Evolutionary conservation across 1,140 invertebrate species (phyloP), one percentile per base, ranked within the genome.

Genomic region (Eubasilissa regina): DNA sequence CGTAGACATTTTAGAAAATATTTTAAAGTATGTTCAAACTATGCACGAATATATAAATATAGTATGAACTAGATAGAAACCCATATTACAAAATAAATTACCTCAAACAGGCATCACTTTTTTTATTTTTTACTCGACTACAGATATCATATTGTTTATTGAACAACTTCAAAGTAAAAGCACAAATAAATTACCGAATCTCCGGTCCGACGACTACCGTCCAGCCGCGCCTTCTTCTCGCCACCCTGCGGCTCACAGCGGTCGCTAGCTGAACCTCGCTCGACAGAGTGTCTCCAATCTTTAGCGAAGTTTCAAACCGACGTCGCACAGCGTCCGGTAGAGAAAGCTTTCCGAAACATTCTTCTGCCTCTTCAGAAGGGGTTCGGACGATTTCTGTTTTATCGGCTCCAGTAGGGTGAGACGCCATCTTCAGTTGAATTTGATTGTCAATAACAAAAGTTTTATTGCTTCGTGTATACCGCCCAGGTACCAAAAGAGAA

Each of bases 131-230:
- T 51, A 51, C 3, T 13, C 11, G n/a, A n/a, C n/a, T n/a, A n/a
- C n/a, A n/a, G n/a, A n/a, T n/a, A n/a, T n/a, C n/a, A n/a, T 51
- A 51, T 51, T 51, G n/a, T 51, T 51, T 3, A 51, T 51, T 51
- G 9, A 51, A 51, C 3, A 51, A 58, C 17, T n/a, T 58, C 4
- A 4, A 58, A n/a, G 17, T 58, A 21, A 17, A 58, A 12, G 17
- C 13, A 19, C 12, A 58, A 58, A 58, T 1, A 58, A n/a, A 25
- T 88, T 87, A 91, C 91, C 91, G 89, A 79, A 92, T 85, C 87
- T 93, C 91, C 21, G 89, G 90, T 51, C 92, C 92, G 66, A 92
- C 87, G 10, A 92, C 91, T 7, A 93, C 92, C 10, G 92, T 93
- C 92, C 92, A 93, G 0, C 91, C 92, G 48, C 92, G 87, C 47